These are phyloP conservation scores for Dysmachus trigonus DNA, from an alignment of 2,888 invertebrate genomes.

Conservation along the genomic window DNA sequence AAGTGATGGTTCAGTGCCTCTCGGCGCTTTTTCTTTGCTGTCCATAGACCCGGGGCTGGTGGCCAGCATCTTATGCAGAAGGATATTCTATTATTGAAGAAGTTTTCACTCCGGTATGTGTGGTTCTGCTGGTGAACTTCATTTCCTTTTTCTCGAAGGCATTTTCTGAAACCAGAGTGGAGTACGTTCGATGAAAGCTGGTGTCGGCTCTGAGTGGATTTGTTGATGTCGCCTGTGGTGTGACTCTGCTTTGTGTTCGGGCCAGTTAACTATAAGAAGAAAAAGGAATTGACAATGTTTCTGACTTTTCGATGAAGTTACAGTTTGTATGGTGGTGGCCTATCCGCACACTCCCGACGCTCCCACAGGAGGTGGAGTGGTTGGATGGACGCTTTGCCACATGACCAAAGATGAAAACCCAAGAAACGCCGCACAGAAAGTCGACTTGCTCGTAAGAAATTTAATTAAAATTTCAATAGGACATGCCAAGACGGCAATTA, in stretches of 20 bases:
- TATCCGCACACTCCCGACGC: neutral
- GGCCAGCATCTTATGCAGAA: conserved; percentile 43
- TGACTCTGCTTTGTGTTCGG: conserved; percentile 37
- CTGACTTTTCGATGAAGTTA: conserved; percentile 42
- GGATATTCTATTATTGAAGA: conserved; percentile 44
- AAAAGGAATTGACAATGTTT: conserved; percentile 43
- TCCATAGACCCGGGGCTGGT: conserved; percentile 30
- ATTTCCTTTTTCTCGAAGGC: conserved; percentile 43
- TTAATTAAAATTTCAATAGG: conserved; percentile 32
- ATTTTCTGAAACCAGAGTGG: conserved; percentile 1
- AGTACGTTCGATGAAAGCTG: neutral
- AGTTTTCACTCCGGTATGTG: conserved; percentile 34
- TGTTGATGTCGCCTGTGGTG: conserved; percentile 44
- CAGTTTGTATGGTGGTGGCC: conserved; percentile 30
- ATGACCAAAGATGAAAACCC: neutral
- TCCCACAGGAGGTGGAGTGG: neutral
- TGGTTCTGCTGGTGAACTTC: conserved; percentile 42
- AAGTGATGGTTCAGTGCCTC: conserved; percentile 38
- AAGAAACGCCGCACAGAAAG: neutral
- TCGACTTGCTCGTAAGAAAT: conserved; percentile 21
- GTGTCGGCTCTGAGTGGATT: conserved; percentile 27
- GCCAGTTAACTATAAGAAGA: conserved; percentile 33
- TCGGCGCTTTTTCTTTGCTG: conserved; percentile 34
- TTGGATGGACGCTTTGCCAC: neutral
- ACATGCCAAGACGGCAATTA: neutral